These are phyloP conservation scores for Polypterus bichir DNA, from an alignment of 2,113 vertebrate genomes.

Conservation along the genomic window DNA sequence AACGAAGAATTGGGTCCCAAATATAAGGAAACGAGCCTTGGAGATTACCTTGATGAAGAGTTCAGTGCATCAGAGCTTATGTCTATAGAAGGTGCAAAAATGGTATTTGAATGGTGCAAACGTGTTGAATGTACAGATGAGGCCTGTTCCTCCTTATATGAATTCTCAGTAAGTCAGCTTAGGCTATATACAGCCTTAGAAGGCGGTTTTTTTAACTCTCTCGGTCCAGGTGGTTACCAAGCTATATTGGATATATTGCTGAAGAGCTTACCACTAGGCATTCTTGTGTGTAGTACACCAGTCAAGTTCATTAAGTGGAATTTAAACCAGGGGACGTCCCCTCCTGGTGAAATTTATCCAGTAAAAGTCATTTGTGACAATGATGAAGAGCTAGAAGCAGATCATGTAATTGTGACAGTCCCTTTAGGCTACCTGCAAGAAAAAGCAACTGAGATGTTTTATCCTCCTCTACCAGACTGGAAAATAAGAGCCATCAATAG, in stretches of 20 bases:
- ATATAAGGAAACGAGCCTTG: constrained; percentile 19
- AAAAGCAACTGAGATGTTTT: constrained; percentile 23
- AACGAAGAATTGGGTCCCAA: constrained; percentile 14
- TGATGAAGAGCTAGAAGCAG: constrained; percentile 23
- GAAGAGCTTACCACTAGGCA: constrained; percentile 21
- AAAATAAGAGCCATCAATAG: constrained; percentile 30
- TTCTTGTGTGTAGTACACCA: constrained; percentile 15
- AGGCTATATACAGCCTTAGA: constrained; percentile 25
- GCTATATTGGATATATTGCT: constrained; percentile 26
- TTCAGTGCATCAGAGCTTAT: constrained; percentile 16
- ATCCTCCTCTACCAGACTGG: constrained; percentile 23
- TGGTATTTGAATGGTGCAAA: constrained; percentile 39
- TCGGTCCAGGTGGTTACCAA: constrained; percentile 33
- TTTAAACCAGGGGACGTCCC: neutral
- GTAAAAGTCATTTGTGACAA: constrained; percentile 26
- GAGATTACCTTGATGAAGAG: constrained; percentile 28
- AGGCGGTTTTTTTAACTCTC: constrained; percentile 29
- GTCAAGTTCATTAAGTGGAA: constrained; percentile 25
- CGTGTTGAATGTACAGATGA: constrained; percentile 32
- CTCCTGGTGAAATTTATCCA: constrained; percentile 5
- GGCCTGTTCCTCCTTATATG: constrained; percentile 33
- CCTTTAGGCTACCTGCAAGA: constrained; percentile 29
- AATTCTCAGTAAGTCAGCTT: constrained; percentile 28
- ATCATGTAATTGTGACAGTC: constrained; percentile 31
- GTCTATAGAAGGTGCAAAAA: constrained; percentile 5